phyloP scores from a whole-genome alignment of 92 coral and sea anemone genomes.

The Palythoa caribaeorum region DNA sequence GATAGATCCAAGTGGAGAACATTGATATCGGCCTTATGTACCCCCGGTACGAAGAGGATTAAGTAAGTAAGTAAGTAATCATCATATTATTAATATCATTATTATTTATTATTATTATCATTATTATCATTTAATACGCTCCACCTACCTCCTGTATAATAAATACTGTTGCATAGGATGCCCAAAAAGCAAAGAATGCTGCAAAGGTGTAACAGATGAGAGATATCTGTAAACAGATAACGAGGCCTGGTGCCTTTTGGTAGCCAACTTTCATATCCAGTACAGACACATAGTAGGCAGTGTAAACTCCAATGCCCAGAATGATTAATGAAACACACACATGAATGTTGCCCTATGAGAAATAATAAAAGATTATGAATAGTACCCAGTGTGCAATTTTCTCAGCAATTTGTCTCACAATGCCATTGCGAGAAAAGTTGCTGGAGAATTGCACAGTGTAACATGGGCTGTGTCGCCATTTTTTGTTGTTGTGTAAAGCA shows the following conservation, averaged over 20 bases:
- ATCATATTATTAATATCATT: not conserved
- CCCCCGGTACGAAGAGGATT: too few relatives aligned
- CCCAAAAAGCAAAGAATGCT: constrained; percentile 42
- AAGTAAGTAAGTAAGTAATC: not conserved
- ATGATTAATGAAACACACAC: constrained; percentile 26
- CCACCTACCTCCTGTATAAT: constrained; percentile 39
- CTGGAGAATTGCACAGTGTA: too few relatives aligned
- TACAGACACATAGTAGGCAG: constrained; percentile 38
- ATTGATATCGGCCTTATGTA: too few relatives aligned
- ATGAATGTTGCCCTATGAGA: constrained; percentile 22
- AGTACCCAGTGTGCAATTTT: too few relatives aligned
- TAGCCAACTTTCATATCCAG: constrained; percentile 43
- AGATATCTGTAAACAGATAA: constrained; percentile 22
- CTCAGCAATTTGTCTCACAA: too few relatives aligned
- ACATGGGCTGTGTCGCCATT: too few relatives aligned
- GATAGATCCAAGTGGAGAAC: too few relatives aligned
- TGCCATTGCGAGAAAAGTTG: too few relatives aligned
- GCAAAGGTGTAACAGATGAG: constrained; percentile 24
- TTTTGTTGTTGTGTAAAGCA: too few relatives aligned
- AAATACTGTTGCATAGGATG: constrained; percentile 45
- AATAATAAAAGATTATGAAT: not conserved
- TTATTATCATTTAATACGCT: not conserved
- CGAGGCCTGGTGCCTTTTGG: constrained; percentile 21
- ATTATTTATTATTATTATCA: not conserved
- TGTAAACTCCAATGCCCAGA: constrained; percentile 37